Evolutionary conservation across 64 coral and sea anemone genomes (phyloP).

Genomic region (Actinia equina): DNA sequence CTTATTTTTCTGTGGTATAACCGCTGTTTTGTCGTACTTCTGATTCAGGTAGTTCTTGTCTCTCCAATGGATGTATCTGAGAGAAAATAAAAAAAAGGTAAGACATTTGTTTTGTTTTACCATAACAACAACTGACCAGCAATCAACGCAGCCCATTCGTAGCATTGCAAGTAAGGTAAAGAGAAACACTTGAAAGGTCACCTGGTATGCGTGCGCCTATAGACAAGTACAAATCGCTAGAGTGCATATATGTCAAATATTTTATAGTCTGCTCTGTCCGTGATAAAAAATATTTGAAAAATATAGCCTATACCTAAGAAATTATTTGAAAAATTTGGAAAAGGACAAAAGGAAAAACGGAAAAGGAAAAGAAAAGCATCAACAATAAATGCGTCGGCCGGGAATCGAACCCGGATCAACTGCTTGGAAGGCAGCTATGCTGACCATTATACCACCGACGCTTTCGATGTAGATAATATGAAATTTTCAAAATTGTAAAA

Average conservation of each 20-base stretch:
- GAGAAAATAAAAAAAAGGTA: not conserved
- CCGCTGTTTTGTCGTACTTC: slow-evolving; percentile 24
- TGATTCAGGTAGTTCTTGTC: slow-evolving; percentile 10
- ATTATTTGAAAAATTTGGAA: no score
- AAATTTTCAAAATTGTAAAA: no score
- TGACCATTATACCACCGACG: slow-evolving; percentile 27
- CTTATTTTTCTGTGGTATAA: slow-evolving; percentile 6
- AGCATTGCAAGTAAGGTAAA: no score
- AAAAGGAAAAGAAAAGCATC: not conserved
- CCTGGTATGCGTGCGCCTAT: not conserved
- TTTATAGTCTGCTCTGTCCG: not conserved
- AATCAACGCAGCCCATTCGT: no score
- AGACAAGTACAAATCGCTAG: no score
- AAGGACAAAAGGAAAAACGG: no score
- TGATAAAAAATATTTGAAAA: no score
- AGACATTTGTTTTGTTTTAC: not conserved
- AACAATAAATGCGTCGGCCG: not conserved
- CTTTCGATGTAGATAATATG: no score
- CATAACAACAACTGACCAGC: no score
- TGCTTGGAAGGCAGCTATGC: slow-evolving; percentile 26
- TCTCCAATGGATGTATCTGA: slow-evolving; percentile 25
- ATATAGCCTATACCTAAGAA: no score
- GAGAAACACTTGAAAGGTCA: not conserved
- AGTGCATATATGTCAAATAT: not conserved
- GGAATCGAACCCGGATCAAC: slow-evolving; percentile 28